Conservation (phyloP, 2,888 invertebrate genomes). For the Merodon equestris region DNA sequence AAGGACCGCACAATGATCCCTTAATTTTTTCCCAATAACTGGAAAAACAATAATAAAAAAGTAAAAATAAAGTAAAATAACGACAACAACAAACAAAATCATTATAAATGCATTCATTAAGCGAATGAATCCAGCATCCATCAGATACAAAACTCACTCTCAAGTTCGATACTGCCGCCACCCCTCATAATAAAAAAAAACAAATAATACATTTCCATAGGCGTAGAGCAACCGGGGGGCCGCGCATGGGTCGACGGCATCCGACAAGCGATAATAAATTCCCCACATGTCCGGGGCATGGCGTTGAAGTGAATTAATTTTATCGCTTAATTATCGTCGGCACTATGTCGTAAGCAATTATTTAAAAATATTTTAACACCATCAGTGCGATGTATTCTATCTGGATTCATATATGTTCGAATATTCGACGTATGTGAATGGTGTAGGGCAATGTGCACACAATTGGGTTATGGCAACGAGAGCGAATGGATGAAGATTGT, state of each 20-base stretch:
- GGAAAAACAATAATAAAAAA: conserved; percentile 27
- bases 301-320: conserved; percentile 79
- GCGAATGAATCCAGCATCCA: conserved; percentile 61
- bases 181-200: too few species aligned
- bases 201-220: conserved; percentile 8
- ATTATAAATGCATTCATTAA: conserved; percentile 66
- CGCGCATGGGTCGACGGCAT: conserved; percentile 17
- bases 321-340: conserved; percentile 77
- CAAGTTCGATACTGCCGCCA: conserved; percentile 3
- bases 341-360: conserved; percentile 56
- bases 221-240: conserved; percentile 28
- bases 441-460: not conserved
- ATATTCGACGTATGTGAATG: conserved; percentile 27
- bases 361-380: conserved; percentile 58
- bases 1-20: conserved; percentile 56
- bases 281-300: conserved; percentile 71
- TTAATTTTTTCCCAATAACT: conserved; percentile 49
- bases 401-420: too few species aligned
- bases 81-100: conserved; percentile 57
- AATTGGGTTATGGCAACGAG: not conserved
- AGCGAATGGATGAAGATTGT: too few species aligned
- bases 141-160: conserved; percentile 51
- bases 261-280: conserved; percentile 47
- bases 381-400: conserved; percentile 14
- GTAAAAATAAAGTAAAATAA: not conserved